Conservation (phyloP, 2,797 vertebrate genomes). For the Gallinago solitaria region DNA sequence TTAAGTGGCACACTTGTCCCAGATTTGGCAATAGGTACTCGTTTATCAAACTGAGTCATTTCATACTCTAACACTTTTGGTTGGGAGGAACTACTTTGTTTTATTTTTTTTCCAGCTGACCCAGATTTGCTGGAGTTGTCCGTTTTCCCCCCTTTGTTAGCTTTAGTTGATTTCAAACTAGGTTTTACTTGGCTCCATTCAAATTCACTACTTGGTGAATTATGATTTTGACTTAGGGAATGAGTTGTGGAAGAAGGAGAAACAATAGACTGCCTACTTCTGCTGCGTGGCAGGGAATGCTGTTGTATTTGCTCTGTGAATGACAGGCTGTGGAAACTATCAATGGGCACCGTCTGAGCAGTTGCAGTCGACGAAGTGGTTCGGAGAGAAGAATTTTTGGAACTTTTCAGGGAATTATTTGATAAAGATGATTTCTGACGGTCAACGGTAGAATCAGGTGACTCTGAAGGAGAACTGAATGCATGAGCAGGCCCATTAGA, state of each 20-base stretch:
- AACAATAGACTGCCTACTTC: slow-evolving; percentile 94
- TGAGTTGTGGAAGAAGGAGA: slow-evolving; percentile 94
- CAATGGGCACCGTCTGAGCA: slow-evolving; percentile 96
- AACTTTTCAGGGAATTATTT: slow-evolving; percentile 98
- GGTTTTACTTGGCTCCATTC: slow-evolving; percentile 96
- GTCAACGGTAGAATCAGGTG: slow-evolving; percentile 95
- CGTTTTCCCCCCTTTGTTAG: slow-evolving; percentile 83
- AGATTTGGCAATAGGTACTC: slow-evolving; percentile 86
- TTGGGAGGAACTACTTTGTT: slow-evolving; percentile 84
- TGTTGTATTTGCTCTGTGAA: slow-evolving; percentile 98
- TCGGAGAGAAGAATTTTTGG: slow-evolving; percentile 95
- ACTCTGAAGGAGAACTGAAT: slow-evolving; percentile 96
- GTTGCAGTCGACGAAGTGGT: slow-evolving; percentile 97
- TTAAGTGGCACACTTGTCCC: slow-evolving; percentile 80
- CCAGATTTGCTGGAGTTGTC: slow-evolving; percentile 84
- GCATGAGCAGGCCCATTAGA: slow-evolving; percentile 92
- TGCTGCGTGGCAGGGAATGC: slow-evolving; percentile 94
- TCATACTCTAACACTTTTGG: slow-evolving; percentile 94
- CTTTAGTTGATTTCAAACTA: slow-evolving; percentile 88
- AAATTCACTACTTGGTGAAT: slow-evolving; percentile 91
- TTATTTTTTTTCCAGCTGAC: slow-evolving; percentile 87
- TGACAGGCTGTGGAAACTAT: slow-evolving; percentile 92
- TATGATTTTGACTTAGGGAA: slow-evolving; percentile 87
- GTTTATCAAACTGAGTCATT: slow-evolving; percentile 96
- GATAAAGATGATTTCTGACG: slow-evolving; percentile 95